phyloP scores from a whole-genome alignment of 2,888 invertebrate genomes.

The Scotopteryx bipunctaria region DNA sequence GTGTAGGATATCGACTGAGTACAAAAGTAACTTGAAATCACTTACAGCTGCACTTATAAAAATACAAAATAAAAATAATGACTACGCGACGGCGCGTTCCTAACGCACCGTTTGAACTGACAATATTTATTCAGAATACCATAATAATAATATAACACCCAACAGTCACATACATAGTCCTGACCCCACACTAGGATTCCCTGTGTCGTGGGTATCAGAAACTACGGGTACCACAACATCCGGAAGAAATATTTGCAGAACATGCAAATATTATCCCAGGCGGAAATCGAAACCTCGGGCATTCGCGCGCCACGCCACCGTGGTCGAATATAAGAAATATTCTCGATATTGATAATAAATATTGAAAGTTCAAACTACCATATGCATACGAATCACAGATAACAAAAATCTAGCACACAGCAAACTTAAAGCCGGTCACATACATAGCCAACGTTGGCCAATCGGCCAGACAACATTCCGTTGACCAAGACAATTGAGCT shows the following conservation, averaged over 20 bases:
- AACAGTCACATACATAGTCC: neutral
- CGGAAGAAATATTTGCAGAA: too few species aligned
- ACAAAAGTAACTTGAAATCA: conserved; percentile 50
- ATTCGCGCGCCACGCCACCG: too few species aligned
- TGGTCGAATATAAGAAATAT: too few species aligned
- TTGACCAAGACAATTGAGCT: neutral
- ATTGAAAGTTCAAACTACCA: conserved; percentile 27
- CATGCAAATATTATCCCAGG: too few species aligned
- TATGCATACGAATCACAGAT: conserved; percentile 77
- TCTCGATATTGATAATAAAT: neutral
- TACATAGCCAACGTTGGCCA: conserved; percentile 4
- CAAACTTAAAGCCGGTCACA: conserved; percentile 26
- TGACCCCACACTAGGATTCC: too few species aligned
- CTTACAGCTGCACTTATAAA: conserved; percentile 54
- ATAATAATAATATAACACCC: neutral
- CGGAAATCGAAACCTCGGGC: too few species aligned
- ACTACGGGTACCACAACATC: too few species aligned
- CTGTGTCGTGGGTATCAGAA: too few species aligned
- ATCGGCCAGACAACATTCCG: neutral
- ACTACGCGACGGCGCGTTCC: conserved; percentile 27
- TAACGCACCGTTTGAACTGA: neutral
- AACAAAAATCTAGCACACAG: conserved; percentile 54
- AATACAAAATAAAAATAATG: conserved; percentile 56
- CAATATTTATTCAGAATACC: conserved; percentile 1
- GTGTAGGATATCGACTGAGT: conserved; percentile 44